Base-by-base conservation (phyloP, 2,113 vertebrate genomes). In the Phoenicopterus ruber region DNA sequence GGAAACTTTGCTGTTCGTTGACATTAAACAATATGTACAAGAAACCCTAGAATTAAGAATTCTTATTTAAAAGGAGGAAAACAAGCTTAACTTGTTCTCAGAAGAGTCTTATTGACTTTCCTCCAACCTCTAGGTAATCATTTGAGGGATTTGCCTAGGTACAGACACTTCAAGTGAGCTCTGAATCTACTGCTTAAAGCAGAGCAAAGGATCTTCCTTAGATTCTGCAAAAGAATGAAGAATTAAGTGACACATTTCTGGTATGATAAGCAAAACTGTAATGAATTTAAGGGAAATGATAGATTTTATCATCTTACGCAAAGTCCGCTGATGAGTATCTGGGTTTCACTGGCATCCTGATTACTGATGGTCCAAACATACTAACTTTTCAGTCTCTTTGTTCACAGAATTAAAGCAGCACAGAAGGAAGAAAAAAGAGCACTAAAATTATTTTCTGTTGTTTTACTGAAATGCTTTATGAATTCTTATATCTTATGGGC, bases 351-450 rank as follows among this genome's bases (percentile, higher is more conserved):
- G 57, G 25, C 42, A 40, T 61, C 52, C 34, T 67, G 38, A 71
- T 77, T 89, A 55, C n/a, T 91, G 91, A 86, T 82, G 40, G 36
- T 25, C 79, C 24, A 54, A 70, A 92, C 40, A 83, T 54, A 59
- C 90, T 93, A 94, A 93, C 5, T 94, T 92, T 67, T 59, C 58
- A 40, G 17, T 44, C 4, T 38, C 34, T 93, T 86, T 93, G 49
- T 86, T 83, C 85, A 66, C 40, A 29, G 34, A 80, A 85, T 83
- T 90, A 76, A 92, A 79, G 74, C 18, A 93, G 17, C 17, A 84
- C 7, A 88, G 47, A 95, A 80, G 71, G 86, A 94, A 91, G 21
- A 85, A 63, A 96, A 93, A 46, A 93, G 65, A 87, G 38, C 71
- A 74, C 36, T 63, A 66, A 90, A 88, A 86, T 63, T 46, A 40